Base-by-base conservation (phyloP, 2,113 vertebrate species). In the Tricholaema leucomelas region DNA sequence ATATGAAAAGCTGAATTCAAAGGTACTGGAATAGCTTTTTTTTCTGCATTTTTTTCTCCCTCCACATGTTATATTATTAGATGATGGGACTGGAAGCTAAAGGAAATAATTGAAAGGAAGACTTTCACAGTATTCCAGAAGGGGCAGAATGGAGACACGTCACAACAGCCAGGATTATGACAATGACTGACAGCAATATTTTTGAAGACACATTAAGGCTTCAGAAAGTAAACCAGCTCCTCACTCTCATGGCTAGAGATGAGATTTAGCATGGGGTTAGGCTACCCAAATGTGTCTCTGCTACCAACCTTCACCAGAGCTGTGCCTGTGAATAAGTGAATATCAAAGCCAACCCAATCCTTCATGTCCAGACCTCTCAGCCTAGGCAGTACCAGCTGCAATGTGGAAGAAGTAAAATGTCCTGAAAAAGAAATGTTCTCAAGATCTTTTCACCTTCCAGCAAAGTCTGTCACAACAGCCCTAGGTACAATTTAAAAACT, bases 101-200 rank as follows among this genome's bases (percentile, higher is more conserved):
- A 91, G n/a, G 27, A 93, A 96, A 87, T 91, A 94, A 88, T 81
- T 91, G 91, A 92, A 94, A 92, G 83, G 17, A 90, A 93, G 46
- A 33, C 28, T 90, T 69, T 74, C 52, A 33, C 2, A 2, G 19
- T 44, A 85, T 79, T 93, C 33, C 81, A 88, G 38, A 89, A 88
- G 24, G 30, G 48, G n/a, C 60, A 92, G 30, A 77, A 92, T 36
- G 30, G 78, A 93, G 31, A 73, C 67, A 69, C 19, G 40, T 61
- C 20, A 1, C 60, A 87, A 87, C 25, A 85, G 67, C 54, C 75
- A 81, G n/a, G 82, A 89, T 48, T 89, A 71, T 36, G 42, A 72
- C 63, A 84, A 63, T 38, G 70, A 91, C 80, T 63, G 59, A 87
- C 40, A 88, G 40, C 9, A 64, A 10, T 35, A 44, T 74, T 85